These are phyloP conservation scores for Heliconius eleuchia DNA, from an alignment of 1,140 invertebrate species.

Conservation along the genomic window DNA sequence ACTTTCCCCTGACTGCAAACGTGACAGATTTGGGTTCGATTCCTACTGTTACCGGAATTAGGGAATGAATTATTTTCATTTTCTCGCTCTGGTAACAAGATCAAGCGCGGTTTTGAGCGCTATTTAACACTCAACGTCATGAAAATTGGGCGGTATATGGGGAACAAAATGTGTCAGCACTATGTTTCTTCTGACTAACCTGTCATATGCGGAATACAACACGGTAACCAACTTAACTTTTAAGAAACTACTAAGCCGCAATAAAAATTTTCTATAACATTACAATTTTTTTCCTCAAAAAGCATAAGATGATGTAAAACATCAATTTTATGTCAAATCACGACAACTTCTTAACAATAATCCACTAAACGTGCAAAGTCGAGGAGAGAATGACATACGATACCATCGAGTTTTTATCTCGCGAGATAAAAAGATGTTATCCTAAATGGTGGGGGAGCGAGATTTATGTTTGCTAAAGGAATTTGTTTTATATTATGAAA, in stretches of 20 bases:
- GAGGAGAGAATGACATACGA: conserved; percentile 20
- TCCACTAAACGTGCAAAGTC: conserved; percentile 1
- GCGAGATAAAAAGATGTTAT: conserved; percentile 28
- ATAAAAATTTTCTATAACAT: neutral
- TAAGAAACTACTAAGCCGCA: neutral
- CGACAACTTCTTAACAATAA: neutral
- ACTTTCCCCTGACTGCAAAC: no score
- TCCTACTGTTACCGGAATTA: no score
- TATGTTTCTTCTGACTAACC: no score
- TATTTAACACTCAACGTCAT: no score
- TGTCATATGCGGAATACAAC: no score
- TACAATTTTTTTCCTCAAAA: neutral
- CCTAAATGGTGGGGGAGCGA: conserved; percentile 5
- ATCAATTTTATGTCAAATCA: neutral
- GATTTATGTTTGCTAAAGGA: conserved; percentile 20
- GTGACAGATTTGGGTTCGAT: no score
- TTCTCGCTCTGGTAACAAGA: no score
- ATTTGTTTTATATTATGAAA: conserved; percentile 16
- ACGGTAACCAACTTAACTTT: no score
- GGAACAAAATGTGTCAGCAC: no score
- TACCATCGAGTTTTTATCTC: conserved; percentile 13
- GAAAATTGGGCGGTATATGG: no score
- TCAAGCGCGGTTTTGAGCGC: no score
- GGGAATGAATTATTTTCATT: no score
- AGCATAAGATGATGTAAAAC: neutral